Base-by-base conservation (phyloP, 2,113 vertebrate species). In the Chloropsis cyanopogon region DNA sequence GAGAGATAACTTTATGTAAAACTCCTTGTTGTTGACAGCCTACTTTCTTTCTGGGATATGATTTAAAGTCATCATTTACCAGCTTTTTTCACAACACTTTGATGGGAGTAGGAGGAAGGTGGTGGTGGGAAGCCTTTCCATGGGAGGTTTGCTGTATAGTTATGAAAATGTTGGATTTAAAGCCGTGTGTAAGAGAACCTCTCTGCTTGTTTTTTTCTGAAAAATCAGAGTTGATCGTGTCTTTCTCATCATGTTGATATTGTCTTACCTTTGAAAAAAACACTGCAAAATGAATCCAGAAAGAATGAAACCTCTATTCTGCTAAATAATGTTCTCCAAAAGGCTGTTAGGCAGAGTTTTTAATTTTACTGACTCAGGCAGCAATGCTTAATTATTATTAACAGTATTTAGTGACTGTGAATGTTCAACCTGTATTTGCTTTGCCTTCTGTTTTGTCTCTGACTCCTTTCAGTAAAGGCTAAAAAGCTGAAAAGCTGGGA, bases 381-480 rank as follows among this genome's bases (percentile, higher is more conserved):
- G 68, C 29, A 35, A 31, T 11, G 82, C 39, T 59, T 92, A 92
- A 86, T 73, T 54, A 90, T 59, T 95, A 56, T 68, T 60, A 83
- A 39, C 68, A 83, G 68, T 46, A 81, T 86, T 70, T 63, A 59
- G 39, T 23, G 31, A 33, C 33, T 90, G 73, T 85, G 20, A 93
- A 88, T 91, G 72, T 88, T 95, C 88, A 93, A 76, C 65, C 44
- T 60, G 10, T 35, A 8, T 90, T 91, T 93, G 35, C 72, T 70
- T 70, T 60, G 82, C 60, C 54, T 64, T 85, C 44, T 73, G 35
- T 66, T 91, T 91, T 85, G 15, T 41, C 33, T 92, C 70, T 31
- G 28, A 46, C 26, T 60, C 20, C 29, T 33, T 82, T n/a, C 46
- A 24, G 50, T 42, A 14, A 66, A 54, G n/a, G 10, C n/a, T 64